Evolutionary conservation across 2,797 vertebrate genomes (phyloP).

Genomic region (Graptemys geographica): DNA sequence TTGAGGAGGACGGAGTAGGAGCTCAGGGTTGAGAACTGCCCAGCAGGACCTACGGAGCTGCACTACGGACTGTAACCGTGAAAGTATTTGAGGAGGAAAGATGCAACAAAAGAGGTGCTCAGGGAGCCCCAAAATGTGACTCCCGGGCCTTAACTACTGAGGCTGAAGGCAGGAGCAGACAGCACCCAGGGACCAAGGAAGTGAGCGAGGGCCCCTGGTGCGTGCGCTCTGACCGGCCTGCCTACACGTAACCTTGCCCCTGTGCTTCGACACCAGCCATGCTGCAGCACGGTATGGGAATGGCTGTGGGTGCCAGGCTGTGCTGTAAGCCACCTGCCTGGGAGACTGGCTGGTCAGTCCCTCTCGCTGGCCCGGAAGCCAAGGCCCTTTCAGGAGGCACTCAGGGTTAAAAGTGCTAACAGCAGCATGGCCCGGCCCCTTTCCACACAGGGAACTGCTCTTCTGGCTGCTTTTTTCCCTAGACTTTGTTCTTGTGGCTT

Average conservation of each 20-base stretch:
- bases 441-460: accelerated
- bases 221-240: accelerated
- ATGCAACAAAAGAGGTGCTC: not conserved
- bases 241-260: accelerated
- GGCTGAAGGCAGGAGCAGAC: not conserved
- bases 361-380: accelerated
- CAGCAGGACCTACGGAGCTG: accelerated
- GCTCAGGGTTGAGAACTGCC: not conserved
- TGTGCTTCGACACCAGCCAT: accelerated
- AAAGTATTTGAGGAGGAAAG: not conserved
- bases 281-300: not conserved
- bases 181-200: no score
- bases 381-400: not conserved
- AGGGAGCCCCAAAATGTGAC: not conserved
- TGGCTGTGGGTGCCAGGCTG: accelerated
- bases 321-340: accelerated
- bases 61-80: not conserved
- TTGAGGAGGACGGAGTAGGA: not conserved
- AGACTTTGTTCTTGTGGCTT: conserved; percentile 63
- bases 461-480: not conserved
- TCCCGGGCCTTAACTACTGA: not conserved
- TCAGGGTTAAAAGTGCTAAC: not conserved
- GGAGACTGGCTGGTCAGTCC: accelerated
- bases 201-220: not conserved
- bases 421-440: not conserved